phyloP scores from a whole-genome alignment of 2,113 vertebrate species.

The Leuciscus idus region DNA sequence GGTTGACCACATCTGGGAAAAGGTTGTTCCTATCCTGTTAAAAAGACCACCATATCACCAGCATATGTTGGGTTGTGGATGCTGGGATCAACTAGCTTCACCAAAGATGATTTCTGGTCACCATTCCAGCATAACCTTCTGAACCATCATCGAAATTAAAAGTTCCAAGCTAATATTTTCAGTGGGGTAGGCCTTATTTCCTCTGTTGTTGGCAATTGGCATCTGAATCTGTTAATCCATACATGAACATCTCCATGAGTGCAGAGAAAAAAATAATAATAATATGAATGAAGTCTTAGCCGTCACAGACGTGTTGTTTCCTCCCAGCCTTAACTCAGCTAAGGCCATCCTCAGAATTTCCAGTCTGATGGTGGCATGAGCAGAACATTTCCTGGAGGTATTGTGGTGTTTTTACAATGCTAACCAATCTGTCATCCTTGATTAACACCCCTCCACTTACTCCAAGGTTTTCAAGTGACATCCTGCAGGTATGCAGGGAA shows the following conservation, averaged over 20 bases:
- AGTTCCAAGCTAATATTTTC: neutral
- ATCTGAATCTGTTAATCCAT: constrained; percentile 45
- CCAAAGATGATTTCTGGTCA: neutral
- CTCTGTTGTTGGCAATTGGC: constrained; percentile 41
- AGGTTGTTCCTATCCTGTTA: neutral
- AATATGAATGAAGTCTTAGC: constrained; percentile 42
- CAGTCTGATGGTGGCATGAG: constrained; percentile 60
- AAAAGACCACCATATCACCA: constrained; percentile 9
- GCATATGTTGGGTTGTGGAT: constrained; percentile 5
- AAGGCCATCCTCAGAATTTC: constrained; percentile 65
- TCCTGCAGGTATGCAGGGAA: constrained; percentile 36
- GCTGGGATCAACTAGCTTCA: neutral
- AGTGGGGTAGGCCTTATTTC: constrained; percentile 30
- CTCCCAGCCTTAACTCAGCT: constrained; percentile 38
- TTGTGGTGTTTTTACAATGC: constrained; percentile 64
- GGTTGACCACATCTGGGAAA: constrained; percentile 18
- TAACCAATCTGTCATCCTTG: constrained; percentile 60
- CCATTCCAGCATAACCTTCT: neutral
- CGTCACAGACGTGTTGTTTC: constrained; percentile 19
- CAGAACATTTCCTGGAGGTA: constrained; percentile 62
- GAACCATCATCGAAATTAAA: neutral
- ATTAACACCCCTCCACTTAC: constrained; percentile 51
- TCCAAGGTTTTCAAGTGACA: constrained; percentile 20
- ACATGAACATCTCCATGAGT: constrained; percentile 29
- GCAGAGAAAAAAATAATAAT: constrained; percentile 28